Base-by-base conservation (phyloP, 2,797 vertebrate genomes). In the Dryobates pubescens region DNA sequence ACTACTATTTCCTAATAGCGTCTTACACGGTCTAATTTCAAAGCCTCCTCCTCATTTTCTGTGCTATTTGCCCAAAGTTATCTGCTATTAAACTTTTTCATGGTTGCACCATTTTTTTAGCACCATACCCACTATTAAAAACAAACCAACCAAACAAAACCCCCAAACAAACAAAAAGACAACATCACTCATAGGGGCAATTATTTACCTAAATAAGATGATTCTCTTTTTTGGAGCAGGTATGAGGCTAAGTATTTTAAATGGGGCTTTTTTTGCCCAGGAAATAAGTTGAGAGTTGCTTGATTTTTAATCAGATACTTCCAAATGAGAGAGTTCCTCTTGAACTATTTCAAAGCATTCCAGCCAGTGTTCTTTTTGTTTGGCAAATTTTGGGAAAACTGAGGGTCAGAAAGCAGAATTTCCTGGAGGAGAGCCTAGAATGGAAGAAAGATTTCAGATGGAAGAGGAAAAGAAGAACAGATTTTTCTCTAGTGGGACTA, bases 1-100 rank as follows among this genome's bases (percentile, higher is more conserved):
- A 62, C 43, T 89, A 67, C 64, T 86, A 91, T 76, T 89, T 91
- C 92, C 57, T 41, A 88, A 51, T 67, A 74, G 80, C 41, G 41
- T 9, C 63, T 89, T 89, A 30, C 57, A 88, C 18, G 88, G 65
- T 43, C 24, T 58, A 38, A 59, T 94, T 90, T 89, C 71, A 92
- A 92, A 88, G 56, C 67, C 47, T 71, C 11, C 18, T 29, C 38
- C 20, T 72, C 49, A 36, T 82, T 75, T 77, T 53, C 19, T 34
- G 16, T 65, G 47, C 73, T 80, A 62, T 82, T 92, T 77, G 20
- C 49, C 34, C 13, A 64, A 27, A 54, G 65, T 82, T 77, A 74
- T 84, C 84, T 82, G 85, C 43, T 67, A 2, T 76, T 41, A 84
- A 26, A 45, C 12, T 57, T 75, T 47, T 63, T 72, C 29, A 43